A percentile compares a stretch with the other conserved stretches of the same genome.
Conservation (phyloP, 2,888 invertebrate species). For the Tridacna gigas region DNA sequence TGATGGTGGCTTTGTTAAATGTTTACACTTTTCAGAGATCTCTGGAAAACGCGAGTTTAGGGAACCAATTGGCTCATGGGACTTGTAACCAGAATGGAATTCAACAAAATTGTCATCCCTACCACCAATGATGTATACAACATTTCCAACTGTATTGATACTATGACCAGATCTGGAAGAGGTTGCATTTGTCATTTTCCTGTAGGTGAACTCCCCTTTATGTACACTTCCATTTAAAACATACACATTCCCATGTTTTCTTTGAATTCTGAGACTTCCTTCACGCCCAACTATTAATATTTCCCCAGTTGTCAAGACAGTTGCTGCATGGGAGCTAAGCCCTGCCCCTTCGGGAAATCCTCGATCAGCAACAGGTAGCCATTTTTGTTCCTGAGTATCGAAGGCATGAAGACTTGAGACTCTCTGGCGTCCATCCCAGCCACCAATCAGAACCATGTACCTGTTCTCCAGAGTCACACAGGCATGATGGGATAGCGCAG, state of each 20-base stretch:
- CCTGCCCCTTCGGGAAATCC: slow-evolving; percentile 83
- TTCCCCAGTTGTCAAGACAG: slow-evolving; percentile 71
- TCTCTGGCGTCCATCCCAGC: slow-evolving; percentile 83
- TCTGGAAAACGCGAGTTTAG: slow-evolving; percentile 58
- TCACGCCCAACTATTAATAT: slow-evolving; percentile 83
- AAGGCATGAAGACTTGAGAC: slow-evolving; percentile 76
- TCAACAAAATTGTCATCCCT: slow-evolving; percentile 81
- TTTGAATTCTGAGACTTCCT: slow-evolving; percentile 82
- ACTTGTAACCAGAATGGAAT: slow-evolving; percentile 65
- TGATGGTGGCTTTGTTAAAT: slow-evolving; percentile 78
- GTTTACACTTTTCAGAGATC: slow-evolving; percentile 56
- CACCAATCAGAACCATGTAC: slow-evolving; percentile 83
- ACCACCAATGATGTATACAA: slow-evolving; percentile 81
- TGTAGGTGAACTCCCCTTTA: slow-evolving; percentile 73
- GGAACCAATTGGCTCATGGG: slow-evolving; percentile 31
- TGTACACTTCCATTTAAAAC: slow-evolving; percentile 75
- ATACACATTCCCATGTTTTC: slow-evolving; percentile 81
- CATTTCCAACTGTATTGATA: slow-evolving; percentile 72
- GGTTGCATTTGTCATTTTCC: slow-evolving; percentile 69
- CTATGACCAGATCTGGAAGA: slow-evolving; percentile 84
- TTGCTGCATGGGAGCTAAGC: slow-evolving; percentile 83
- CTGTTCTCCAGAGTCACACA: slow-evolving; percentile 78
- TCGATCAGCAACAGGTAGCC: slow-evolving; percentile 71
- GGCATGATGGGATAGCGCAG: slow-evolving; percentile 83
- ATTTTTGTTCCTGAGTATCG: slow-evolving; percentile 76